Evolutionary conservation across 2,113 vertebrate genomes (phyloP), one percentile per base, ranked within the genome.

Genomic region (Pseudorasbora parva): DNA sequence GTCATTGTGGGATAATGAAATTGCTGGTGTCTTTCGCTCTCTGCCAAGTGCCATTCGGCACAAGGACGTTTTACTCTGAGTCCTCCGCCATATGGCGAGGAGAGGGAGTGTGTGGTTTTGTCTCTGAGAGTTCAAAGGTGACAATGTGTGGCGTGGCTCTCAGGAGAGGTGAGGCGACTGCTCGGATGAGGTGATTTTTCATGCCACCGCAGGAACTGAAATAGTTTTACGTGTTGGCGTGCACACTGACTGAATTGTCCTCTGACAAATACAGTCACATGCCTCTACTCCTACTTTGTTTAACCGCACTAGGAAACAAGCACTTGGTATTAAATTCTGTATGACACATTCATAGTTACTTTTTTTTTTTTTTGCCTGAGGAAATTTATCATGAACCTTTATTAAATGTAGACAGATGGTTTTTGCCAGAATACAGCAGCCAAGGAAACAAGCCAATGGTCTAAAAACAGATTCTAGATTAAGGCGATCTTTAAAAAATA

Each of bases 1-100:
- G 93, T 94, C 93, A 94, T 94, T 95, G 93, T 93, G 85, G 94
- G 93, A 94, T 95, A 94, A 95, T 94, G 93, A 94, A 94, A 93
- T 94, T 94, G 93, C 90, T 89, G 90, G 91, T 93, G 92, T 94
- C 92, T 92, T 93, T 93, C 92, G 92, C 89, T 89, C 86, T 91
- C 90, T 93, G 92, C 92, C 91, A 93, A 94, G 92, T 91, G 90
- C 88, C 92, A 89, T 92, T 90, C 91, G 78, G 84, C 87, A 87
- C 90, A 93, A 93, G 92, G 94, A 92, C 89, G 83, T 85, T 87
- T 82, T 83, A 85, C 69, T 88, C 68, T 1, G 62, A 85, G 77
- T 85, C 77, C 84, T 81, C 84, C 56, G 78, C 71, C 78, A 72
- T 88, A 86, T 85, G 79, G 81, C 64, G 85, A 51, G 76, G 69